Conservation (phyloP, 2,113 vertebrate species). For the Hucho hucho region DNA sequence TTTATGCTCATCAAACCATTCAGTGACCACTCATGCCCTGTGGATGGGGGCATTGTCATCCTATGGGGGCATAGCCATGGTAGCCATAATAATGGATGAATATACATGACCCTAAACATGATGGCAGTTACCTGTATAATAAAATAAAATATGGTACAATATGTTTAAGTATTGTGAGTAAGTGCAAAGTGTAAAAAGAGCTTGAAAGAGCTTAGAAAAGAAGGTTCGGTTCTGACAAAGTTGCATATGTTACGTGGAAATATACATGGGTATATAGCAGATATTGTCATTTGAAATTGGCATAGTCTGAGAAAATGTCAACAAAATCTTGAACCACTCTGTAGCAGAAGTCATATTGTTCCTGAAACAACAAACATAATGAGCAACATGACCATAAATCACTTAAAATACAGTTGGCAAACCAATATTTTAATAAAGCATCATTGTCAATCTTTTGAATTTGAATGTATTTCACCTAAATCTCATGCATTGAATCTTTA, state of each 20-base stretch:
- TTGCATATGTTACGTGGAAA: slow-evolving; percentile 61
- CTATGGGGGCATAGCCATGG: no score
- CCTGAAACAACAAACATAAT: slow-evolving; percentile 73
- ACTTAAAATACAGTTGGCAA: not conserved
- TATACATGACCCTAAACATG: no score
- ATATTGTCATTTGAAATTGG: slow-evolving; percentile 94
- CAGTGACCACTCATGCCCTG: no score
- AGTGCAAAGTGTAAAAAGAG: slow-evolving; percentile 68
- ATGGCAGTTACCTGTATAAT: not conserved
- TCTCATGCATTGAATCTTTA: no score
- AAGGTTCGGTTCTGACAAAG: slow-evolving; percentile 89
- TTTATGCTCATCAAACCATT: no score
- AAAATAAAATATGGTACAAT: slow-evolving; percentile 47
- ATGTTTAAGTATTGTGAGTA: slow-evolving; percentile 63
- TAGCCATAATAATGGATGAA: no score
- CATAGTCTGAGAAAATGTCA: slow-evolving; percentile 99
- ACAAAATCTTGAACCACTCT: slow-evolving; percentile 99
- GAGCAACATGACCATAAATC: not conserved
- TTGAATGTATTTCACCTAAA: not conserved
- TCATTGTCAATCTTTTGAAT: not conserved
- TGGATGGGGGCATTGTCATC: no score
- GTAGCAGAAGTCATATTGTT: slow-evolving; percentile 99
- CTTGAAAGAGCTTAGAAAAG: slow-evolving; percentile 64
- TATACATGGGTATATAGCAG: slow-evolving; percentile 60
- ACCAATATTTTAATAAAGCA: not conserved